phyloP scores from a whole-genome alignment of 2,113 vertebrate species.

The Calyptommatus sinebrachiatus region DNA sequence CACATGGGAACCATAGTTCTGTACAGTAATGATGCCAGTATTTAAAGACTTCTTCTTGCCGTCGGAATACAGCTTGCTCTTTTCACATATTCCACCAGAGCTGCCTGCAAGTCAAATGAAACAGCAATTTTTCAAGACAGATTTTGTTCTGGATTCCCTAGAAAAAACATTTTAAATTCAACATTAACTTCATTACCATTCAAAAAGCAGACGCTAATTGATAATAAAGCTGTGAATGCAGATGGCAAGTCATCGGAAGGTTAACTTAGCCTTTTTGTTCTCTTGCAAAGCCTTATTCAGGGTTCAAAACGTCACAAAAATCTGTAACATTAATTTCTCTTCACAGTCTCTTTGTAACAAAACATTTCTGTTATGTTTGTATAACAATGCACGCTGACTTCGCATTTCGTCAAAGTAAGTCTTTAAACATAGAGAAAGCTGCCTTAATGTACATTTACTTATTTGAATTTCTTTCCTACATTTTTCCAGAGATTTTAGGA shows the following conservation, averaged over 20 bases:
- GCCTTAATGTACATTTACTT: no score
- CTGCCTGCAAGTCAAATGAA: constrained; percentile 75
- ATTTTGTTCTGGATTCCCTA: neutral
- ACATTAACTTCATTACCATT: neutral
- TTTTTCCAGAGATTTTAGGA: no score
- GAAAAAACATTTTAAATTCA: neutral
- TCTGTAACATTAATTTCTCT: neutral
- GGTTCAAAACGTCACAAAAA: neutral
- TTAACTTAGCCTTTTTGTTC: neutral
- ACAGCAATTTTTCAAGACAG: constrained; percentile 5
- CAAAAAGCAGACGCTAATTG: neutral
- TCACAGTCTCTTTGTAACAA: neutral
- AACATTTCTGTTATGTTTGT: neutral
- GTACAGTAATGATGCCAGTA: constrained; percentile 97
- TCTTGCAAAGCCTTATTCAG: neutral
- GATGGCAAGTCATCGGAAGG: neutral
- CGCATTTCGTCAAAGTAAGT: no score
- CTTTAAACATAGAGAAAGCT: no score
- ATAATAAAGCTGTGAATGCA: neutral
- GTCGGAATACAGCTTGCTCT: constrained; percentile 89
- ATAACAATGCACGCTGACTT: no score
- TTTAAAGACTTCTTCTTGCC: constrained; percentile 95
- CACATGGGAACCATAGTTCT: constrained; percentile 97
- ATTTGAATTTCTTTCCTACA: no score
- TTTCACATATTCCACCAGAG: constrained; percentile 97